Percentiles rank a stretch among this genome's conserved stretches.
These are phyloP conservation scores for Melanargia galathea DNA, from an alignment of 2,888 invertebrate species.

Conservation along the genomic window DNA sequence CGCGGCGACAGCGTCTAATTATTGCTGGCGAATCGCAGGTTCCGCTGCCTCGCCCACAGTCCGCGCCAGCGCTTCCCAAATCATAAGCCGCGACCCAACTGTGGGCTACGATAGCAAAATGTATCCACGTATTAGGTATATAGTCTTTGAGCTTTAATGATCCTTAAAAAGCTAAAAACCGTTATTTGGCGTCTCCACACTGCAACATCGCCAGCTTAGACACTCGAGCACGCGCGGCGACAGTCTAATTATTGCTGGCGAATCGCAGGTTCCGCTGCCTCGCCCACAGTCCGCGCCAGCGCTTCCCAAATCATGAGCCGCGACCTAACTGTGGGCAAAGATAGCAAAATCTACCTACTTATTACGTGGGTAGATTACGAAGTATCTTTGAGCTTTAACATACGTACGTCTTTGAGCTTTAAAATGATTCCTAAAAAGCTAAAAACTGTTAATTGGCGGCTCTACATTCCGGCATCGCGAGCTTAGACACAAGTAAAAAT, in stretches of 20 bases:
- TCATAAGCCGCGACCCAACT: no score
- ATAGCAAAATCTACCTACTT: not conserved
- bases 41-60: slow-evolving; percentile 26
- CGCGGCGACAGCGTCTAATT: slow-evolving; percentile 53
- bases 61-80: not conserved
- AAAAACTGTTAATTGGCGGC: not conserved
- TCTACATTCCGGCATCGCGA: not conserved
- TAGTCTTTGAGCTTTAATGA: slow-evolving; percentile 19
- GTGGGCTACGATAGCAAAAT: no score
- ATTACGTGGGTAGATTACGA: no score
- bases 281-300: not conserved
- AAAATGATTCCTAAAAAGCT: not conserved
- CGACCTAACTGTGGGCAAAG: not conserved
- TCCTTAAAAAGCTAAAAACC: slow-evolving; percentile 44
- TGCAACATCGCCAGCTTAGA: slow-evolving; percentile 42
- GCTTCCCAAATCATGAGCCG: not conserved
- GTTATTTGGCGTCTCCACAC: slow-evolving; percentile 39
- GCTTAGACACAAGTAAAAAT: not conserved
- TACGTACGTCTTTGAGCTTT: no score
- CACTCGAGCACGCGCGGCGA: slow-evolving; percentile 55
- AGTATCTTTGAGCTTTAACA: not conserved
- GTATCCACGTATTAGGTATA: no score
- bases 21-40: slow-evolving; percentile 46
- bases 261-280: slow-evolving; percentile 41
- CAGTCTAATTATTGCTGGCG: slow-evolving; percentile 53